Conservation (phyloP, 2,888 invertebrate species). For the Drosophila nr. perissopoda region DNA sequence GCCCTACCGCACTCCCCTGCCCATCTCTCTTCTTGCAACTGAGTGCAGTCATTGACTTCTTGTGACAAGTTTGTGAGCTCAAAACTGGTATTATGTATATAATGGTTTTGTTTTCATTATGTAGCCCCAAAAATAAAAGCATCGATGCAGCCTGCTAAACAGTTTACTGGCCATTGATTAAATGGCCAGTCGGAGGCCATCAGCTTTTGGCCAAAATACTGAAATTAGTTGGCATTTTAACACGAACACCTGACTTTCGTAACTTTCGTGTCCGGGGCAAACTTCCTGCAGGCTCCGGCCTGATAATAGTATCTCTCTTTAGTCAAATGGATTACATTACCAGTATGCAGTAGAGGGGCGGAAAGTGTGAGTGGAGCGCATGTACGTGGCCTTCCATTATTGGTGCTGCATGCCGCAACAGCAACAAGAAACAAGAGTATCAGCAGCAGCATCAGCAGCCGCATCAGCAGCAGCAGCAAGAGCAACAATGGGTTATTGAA, state of each 20-base stretch:
- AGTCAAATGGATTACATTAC: slow-evolving; percentile 73
- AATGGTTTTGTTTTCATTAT: slow-evolving; percentile 75
- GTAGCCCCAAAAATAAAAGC: slow-evolving; percentile 47
- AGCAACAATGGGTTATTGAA: slow-evolving; percentile 71
- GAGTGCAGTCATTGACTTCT: slow-evolving; percentile 53
- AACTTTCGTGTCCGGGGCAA: slow-evolving; percentile 24
- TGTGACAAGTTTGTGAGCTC: slow-evolving; percentile 66
- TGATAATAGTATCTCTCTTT: slow-evolving; percentile 61
- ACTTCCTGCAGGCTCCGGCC: slow-evolving; percentile 53
- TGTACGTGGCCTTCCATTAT: slow-evolving; percentile 56
- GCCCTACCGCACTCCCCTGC: slow-evolving; percentile 32
- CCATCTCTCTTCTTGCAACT: neutral
- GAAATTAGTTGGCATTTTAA: slow-evolving; percentile 81
- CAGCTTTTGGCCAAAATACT: slow-evolving; percentile 69
- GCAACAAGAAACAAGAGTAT: slow-evolving; percentile 3
- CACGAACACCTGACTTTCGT: slow-evolving; percentile 77
- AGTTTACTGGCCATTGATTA: slow-evolving; percentile 71
- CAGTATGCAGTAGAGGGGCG: neutral
- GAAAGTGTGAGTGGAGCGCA: slow-evolving; percentile 4
- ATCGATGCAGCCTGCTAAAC: slow-evolving; percentile 28
- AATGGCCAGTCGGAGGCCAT: slow-evolving; percentile 49
- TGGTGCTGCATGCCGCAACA: slow-evolving; percentile 61
- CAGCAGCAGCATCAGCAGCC: slow-evolving; percentile 1
- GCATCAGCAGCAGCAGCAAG: slow-evolving; percentile 18
- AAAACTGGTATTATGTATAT: slow-evolving; percentile 66